Base-by-base conservation (phyloP, 2,113 vertebrate species). In the Chaetorhynchus papuensis region DNA sequence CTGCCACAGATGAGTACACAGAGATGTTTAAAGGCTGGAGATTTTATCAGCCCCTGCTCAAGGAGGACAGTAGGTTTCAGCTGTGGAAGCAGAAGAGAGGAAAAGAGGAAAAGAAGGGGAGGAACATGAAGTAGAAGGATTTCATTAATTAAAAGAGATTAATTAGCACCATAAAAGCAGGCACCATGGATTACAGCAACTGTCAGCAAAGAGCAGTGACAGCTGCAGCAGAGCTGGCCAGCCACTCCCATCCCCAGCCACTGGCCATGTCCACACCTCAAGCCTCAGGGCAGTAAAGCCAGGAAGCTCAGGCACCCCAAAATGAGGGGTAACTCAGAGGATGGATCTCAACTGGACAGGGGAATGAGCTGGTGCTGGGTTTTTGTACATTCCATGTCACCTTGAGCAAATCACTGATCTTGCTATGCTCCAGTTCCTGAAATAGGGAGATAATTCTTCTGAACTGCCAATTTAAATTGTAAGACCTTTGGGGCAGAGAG, bases 151-250 rank as follows among this genome's bases (percentile, higher is more conserved):
- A 99, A 98, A 98, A 98, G 97, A 98, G 98, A 98, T 98, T 99
- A 99, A 99, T 99, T 99, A 99, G 98, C 98, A 98, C 99, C 97
- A 98, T 98, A 98, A 98, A 98, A 98, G 98, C 98, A 99, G 98
- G 98, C 98, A 98, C 98, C 97, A 98, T 96, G 98, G 98, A 98
- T 98, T 97, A 98, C 98, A 98, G 95, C 83, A 96, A 96, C 98
- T 98, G 98, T 98, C 98, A 98, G 98, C 97, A 97, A 97, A 98
- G 98, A 98, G 97, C 98, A 98, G 97, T 86, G 94, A 93, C 68
- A 92, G 96, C 86, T 70, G 72, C 82, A 87, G 96, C 79, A 93
- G 90, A 77, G 74, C 79, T 95, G 88, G 42, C 52, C 0, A 0
- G 74, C 50, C 75, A 89, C 75, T 69, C 39, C 71, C 4, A 14